Evolutionary conservation across 2,797 vertebrate genomes (phyloP).

Genomic region (Euthynnus affinis): DNA sequence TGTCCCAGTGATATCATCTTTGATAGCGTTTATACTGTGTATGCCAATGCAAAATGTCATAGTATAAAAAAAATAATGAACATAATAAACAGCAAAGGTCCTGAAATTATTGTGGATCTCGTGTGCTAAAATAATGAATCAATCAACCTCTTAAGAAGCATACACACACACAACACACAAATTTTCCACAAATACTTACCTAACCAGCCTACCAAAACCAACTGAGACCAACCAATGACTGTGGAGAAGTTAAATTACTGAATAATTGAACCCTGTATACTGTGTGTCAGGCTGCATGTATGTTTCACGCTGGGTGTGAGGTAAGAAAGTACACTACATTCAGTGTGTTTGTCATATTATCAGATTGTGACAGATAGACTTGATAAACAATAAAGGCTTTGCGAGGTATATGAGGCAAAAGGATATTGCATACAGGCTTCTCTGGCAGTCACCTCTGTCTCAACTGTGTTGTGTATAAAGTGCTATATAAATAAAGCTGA

Average conservation of each 20-base stretch:
- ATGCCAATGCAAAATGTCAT: not conserved
- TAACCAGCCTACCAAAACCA: too few relatives aligned
- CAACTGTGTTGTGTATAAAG: too few relatives aligned
- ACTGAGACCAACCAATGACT: too few relatives aligned
- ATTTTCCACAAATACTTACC: too few relatives aligned
- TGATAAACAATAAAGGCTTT: not conserved
- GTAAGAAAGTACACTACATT: too few relatives aligned
- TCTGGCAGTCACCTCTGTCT: not conserved
- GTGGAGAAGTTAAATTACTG: too few relatives aligned
- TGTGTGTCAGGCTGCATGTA: too few relatives aligned
- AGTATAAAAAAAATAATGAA: not conserved
- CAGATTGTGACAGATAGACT: not conserved
- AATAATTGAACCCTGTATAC: too few relatives aligned
- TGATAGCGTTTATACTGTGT: not conserved
- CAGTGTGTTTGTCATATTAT: not conserved
- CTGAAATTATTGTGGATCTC: not conserved
- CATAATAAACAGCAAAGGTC: not conserved
- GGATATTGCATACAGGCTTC: not conserved
- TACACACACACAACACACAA: not conserved
- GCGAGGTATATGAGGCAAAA: not conserved
- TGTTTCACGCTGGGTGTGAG: too few relatives aligned
- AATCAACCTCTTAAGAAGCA: not conserved
- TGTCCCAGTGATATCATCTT: not conserved
- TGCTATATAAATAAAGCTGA: too few relatives aligned
- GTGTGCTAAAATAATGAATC: not conserved